These are phyloP conservation scores for Lamproptera curius DNA, from an alignment of 2,888 invertebrate genomes.

Conservation along the genomic window DNA sequence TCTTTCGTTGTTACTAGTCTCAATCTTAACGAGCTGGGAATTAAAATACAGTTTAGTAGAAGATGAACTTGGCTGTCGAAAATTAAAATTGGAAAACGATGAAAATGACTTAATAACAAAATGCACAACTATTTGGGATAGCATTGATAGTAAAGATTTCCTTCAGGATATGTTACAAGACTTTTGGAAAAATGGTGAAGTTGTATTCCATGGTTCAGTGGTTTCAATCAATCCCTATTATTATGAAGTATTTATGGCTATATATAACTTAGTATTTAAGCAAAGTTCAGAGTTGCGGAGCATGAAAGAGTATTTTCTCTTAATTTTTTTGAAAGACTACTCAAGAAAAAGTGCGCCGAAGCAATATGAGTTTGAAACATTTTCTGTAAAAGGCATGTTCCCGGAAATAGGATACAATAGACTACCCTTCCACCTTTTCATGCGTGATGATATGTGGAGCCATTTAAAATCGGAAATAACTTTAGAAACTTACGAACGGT, in stretches of 20 bases:
- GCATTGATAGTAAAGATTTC: conserved; percentile 59
- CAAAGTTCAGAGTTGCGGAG: conserved; percentile 43
- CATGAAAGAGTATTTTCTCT: conserved; percentile 60
- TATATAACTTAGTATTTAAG: conserved; percentile 56
- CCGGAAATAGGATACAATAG: conserved; percentile 71
- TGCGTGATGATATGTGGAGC: conserved; percentile 71
- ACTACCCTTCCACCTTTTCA: conserved; percentile 69
- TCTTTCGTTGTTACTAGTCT: conserved; percentile 59
- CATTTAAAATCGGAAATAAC: conserved; percentile 74
- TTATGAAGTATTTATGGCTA: conserved; percentile 68
- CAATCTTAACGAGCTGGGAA: conserved; percentile 60
- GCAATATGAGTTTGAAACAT: conserved; percentile 70
- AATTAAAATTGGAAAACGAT: conserved; percentile 48
- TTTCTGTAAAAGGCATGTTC: conserved; percentile 70
- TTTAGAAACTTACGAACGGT: conserved; percentile 67
- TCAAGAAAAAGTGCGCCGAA: conserved; percentile 61
- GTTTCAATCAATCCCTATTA: conserved; percentile 69
- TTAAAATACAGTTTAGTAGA: conserved; percentile 54
- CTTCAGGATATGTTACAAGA: conserved; percentile 59
- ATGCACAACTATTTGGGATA: conserved; percentile 61
- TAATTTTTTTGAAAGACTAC: conserved; percentile 66
- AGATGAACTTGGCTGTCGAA: conserved; percentile 50
- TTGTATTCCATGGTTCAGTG: conserved; percentile 59
- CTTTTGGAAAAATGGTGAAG: conserved; percentile 72
- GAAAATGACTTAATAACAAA: conserved; percentile 44